phyloP scores from a whole-genome alignment of 2,113 vertebrate genomes.

The Siphamia tubifer region DNA sequence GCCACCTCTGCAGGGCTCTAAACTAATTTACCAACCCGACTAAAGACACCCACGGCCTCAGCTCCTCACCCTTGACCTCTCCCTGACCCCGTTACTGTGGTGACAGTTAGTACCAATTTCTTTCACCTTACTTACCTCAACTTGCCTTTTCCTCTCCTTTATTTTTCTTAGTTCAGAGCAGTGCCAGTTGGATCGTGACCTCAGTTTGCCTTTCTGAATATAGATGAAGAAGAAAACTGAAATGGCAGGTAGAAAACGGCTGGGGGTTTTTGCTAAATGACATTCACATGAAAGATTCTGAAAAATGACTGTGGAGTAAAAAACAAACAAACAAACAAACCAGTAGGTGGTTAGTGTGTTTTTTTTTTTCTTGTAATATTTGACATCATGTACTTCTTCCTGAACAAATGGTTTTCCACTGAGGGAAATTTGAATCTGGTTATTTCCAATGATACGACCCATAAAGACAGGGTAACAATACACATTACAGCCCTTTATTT shows the following conservation, averaged over 20 bases:
- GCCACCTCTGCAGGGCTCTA: conserved; percentile 4
- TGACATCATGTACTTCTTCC: no score
- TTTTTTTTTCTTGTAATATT: not conserved
- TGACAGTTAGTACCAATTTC: conserved; percentile 39
- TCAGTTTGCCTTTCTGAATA: not conserved
- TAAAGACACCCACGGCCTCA: conserved; percentile 24
- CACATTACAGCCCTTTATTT: no score
- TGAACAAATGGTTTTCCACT: no score
- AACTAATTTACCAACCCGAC: conserved; percentile 35
- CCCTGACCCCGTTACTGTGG: conserved; percentile 33
- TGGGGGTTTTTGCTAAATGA: not conserved
- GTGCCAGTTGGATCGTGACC: conserved; percentile 3
- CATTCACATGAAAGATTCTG: not conserved
- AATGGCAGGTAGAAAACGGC: not conserved
- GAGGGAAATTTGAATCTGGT: no score
- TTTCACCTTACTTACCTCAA: not conserved
- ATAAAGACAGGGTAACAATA: no score
- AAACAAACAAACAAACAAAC: not conserved
- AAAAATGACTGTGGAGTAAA: not conserved
- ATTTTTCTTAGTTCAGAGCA: not conserved
- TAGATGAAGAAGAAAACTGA: not conserved
- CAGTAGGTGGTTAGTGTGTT: not conserved
- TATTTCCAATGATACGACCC: no score
- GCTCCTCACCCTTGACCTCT: conserved; percentile 45
- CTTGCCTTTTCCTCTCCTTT: conserved; percentile 14